Evolutionary conservation across 2,888 invertebrate genomes (phyloP), one percentile per base, ranked within the genome.

Genomic region (Orthosia cruda): DNA sequence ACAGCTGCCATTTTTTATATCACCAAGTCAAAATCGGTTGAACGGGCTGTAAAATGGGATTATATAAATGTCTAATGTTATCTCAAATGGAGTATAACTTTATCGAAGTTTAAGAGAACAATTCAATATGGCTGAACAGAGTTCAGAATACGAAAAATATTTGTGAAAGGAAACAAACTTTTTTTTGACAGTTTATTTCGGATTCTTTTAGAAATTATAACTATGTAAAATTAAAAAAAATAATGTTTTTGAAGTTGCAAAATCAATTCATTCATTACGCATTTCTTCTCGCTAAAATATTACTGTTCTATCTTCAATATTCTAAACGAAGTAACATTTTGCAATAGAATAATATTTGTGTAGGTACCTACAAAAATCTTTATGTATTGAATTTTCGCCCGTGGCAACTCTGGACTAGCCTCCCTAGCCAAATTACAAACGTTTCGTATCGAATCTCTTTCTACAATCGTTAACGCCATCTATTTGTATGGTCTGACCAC

Each of bases 371-470:
- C 45, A 66, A 67, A 74, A 67, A 57, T 61, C 12, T 71, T 74
- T 61, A 23, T 59, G 49, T 68, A 68, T 26, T 23, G 26, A 67
- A 65, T 74, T 68, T 79, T 74, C 65, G 55, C 12, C 45, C 16
- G 16, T 26, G 52, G 45, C 70, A 61, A 70, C n/a, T 61, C 47
- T 32, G 52, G 32, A 23, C 52, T 40, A 50, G n/a, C n/a, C n/a
- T n/a, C n/a, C n/a, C n/a, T n/a, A n/a, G n/a, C n/a, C n/a, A n/a
- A n/a, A n/a, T n/a, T n/a, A n/a, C n/a, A n/a, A n/a, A n/a, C n/a
- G n/a, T n/a, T n/a, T n/a, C n/a, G n/a, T n/a, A n/a, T n/a, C n/a
- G n/a, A n/a, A n/a, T n/a, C n/a, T n/a, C n/a, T n/a, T n/a, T n/a
- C n/a, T n/a, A n/a, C n/a, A n/a, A n/a, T n/a, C n/a, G n/a, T n/a